Conservation (phyloP, 2,888 invertebrate species). For the Ophion slaviceki region DNA sequence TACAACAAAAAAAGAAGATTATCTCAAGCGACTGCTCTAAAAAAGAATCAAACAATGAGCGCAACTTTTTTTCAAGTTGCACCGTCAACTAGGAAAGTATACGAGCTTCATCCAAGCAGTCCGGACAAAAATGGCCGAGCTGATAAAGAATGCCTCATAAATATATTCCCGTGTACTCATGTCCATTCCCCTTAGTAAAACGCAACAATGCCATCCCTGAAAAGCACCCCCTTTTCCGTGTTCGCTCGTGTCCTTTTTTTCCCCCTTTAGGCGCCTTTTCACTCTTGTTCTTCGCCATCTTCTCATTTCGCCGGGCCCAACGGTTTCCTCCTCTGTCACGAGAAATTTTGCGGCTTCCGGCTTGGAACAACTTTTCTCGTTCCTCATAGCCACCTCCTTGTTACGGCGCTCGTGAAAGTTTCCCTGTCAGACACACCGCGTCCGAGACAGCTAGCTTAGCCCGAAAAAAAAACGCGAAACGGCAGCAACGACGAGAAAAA, state of each 20-base stretch:
- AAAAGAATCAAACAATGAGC: background rate
- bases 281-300: constrained; percentile 56
- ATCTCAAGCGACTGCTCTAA: background rate
- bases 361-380: constrained; percentile 76
- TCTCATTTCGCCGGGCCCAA: constrained; percentile 61
- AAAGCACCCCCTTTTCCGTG: constrained; percentile 32
- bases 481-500: constrained; percentile 20
- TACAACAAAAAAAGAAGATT: background rate
- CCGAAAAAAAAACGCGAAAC: constrained; percentile 44
- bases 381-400: constrained; percentile 77
- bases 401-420: constrained; percentile 74
- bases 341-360: constrained; percentile 78
- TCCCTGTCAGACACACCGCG: constrained; percentile 63
- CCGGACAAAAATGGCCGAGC: background rate
- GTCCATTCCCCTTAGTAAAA: constrained; percentile 29
- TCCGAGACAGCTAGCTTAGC: constrained; percentile 57
- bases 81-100: background rate
- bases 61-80: background rate
- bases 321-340: constrained; percentile 70
- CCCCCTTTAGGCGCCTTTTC: constrained; percentile 17
- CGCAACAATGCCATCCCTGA: constrained; percentile 20
- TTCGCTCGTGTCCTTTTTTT: constrained; percentile 24
- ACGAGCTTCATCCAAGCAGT: background rate
- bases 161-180: constrained; percentile 3
- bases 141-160: constrained; percentile 18